Evolutionary conservation across 2,888 invertebrate genomes (phyloP).

Genomic region (Apantesis nais): DNA sequence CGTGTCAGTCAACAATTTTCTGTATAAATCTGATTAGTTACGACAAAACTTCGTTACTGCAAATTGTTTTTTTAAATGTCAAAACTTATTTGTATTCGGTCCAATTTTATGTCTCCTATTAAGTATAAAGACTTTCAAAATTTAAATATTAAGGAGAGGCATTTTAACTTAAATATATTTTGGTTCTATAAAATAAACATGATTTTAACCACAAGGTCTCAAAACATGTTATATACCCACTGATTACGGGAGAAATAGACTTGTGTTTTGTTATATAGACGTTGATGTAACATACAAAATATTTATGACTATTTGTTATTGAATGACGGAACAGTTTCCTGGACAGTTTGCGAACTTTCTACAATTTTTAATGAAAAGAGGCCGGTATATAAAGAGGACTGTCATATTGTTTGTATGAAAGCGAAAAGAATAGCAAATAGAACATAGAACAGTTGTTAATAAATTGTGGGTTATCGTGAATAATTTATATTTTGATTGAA

Average conservation of each 20-base stretch:
- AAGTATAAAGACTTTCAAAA: too few species aligned
- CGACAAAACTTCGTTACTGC: conserved; percentile 8
- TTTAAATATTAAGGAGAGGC: too few species aligned
- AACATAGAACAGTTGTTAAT: too few species aligned
- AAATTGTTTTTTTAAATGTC: not conserved
- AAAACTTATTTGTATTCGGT: not conserved
- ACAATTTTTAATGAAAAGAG: not conserved
- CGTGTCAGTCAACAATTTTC: conserved; percentile 32
- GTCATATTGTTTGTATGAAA: too few species aligned
- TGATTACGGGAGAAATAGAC: too few species aligned
- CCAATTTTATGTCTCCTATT: not conserved
- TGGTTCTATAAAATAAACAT: too few species aligned
- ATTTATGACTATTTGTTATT: not conserved
- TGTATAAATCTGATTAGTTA: conserved; percentile 35
- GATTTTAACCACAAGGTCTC: too few species aligned
- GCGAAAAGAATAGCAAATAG: too few species aligned
- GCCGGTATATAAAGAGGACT: not conserved
- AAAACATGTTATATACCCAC: too few species aligned
- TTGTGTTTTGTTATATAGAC: too few species aligned
- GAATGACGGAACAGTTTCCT: not conserved
- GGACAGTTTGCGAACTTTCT: not conserved
- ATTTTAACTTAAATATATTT: too few species aligned
- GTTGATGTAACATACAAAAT: too few species aligned
- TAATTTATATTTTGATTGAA: not conserved
- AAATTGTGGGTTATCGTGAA: not conserved